Conservation (phyloP, 2,797 vertebrate genomes). For the Amazona ochrocephala region DNA sequence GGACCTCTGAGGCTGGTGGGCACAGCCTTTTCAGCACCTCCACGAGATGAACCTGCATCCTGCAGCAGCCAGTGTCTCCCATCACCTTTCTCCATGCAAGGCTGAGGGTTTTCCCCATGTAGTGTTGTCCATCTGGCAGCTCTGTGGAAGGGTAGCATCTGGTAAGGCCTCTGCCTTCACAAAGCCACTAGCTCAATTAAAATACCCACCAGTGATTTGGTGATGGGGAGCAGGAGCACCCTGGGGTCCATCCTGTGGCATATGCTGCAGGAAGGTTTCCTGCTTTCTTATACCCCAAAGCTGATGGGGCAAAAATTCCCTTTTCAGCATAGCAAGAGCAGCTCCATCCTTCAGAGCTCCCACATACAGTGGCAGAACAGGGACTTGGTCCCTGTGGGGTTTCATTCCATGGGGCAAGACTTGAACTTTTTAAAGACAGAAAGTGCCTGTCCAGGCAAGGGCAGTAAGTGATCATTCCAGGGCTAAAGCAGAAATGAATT, state of each 20-base stretch:
- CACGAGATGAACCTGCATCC: rapidly evolving
- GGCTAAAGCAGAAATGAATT: rapidly evolving
- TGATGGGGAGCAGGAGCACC: neutral
- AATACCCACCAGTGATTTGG: neutral
- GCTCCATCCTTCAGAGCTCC: neutral
- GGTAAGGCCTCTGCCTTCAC: neutral
- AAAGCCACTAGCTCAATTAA: neutral
- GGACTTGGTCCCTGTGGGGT: no score
- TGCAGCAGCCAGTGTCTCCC: neutral
- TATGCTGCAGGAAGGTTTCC: neutral
- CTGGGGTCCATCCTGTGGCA: neutral
- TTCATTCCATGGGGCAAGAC: neutral
- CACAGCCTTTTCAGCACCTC: neutral
- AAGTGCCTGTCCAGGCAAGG: neutral
- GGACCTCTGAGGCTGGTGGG: neutral
- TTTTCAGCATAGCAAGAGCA: neutral
- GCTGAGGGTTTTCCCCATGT: rapidly evolving
- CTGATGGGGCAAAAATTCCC: neutral
- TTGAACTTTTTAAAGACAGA: neutral
- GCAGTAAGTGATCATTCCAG: neutral
- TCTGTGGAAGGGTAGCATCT: neutral
- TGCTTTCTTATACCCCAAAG: neutral
- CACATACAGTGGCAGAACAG: no score
- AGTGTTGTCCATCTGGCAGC: rapidly evolving
- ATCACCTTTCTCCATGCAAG: neutral